A percentile compares a stretch with the other conserved stretches of the same genome.
These are phyloP conservation scores for Drosophila pseudoananassae DNA, from an alignment of 1,140 invertebrate species.

Conservation along the genomic window DNA sequence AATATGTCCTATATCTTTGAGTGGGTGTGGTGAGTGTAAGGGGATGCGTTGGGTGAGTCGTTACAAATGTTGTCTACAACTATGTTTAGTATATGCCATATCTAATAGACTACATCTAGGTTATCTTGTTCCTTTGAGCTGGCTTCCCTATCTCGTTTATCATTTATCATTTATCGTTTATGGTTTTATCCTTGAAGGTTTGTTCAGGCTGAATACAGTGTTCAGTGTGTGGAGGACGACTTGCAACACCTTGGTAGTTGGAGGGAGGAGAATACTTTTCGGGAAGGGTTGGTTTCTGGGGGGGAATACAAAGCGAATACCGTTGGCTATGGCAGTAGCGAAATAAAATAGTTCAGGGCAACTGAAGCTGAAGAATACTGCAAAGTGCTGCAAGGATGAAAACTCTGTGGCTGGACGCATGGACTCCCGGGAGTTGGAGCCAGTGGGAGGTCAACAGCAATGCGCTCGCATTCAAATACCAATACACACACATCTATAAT, in stretches of 20 bases:
- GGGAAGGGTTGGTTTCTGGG: constrained; percentile 9
- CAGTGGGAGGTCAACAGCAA: constrained; percentile 41
- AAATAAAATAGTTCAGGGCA: constrained; percentile 50
- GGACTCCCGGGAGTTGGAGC: constrained; percentile 12
- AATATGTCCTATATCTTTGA: constrained; percentile 32
- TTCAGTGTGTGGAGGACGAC: constrained; percentile 2
- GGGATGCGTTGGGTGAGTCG: constrained; percentile 44
- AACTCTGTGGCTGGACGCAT: neutral
- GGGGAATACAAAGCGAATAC: constrained; percentile 55
- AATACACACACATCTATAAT: constrained; percentile 24
- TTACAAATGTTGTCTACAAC: constrained; percentile 41
- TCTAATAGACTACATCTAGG: constrained; percentile 56
- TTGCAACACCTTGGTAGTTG: constrained; percentile 35
- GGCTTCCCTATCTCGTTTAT: constrained; percentile 23
- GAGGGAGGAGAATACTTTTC: constrained; percentile 63
- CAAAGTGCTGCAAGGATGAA: constrained; percentile 59
- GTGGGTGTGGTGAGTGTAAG: constrained; percentile 5
- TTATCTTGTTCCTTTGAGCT: constrained; percentile 70
- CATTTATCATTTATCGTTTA: constrained; percentile 5
- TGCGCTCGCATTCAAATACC: constrained; percentile 58
- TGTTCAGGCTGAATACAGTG: constrained; percentile 45
- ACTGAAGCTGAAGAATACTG: constrained; percentile 61
- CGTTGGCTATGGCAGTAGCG: constrained; percentile 72
- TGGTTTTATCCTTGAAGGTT: constrained; percentile 10
- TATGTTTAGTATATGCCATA: constrained; percentile 48